Base-by-base conservation (phyloP, 2,888 invertebrate genomes). In the Aleiodes alternator region DNA sequence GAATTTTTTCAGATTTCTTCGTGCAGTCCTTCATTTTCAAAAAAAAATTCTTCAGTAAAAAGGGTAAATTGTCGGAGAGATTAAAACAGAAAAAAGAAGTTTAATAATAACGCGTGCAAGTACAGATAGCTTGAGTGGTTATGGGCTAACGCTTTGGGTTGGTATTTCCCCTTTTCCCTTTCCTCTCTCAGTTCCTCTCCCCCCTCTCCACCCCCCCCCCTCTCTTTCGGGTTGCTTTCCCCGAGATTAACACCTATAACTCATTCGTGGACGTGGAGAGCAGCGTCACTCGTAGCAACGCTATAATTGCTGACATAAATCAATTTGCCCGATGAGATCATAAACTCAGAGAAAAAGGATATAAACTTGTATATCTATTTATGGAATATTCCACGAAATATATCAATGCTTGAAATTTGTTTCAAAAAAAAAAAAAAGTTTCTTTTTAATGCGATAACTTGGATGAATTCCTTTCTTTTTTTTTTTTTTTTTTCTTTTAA, bases 261-360 rank as follows among this genome's bases (percentile, higher is more conserved):
- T 88, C 88, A 88, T 87, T 86, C 86, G 79, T 78, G 83, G 85
- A 88, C 86, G 84, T 85, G 86, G 79, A 85, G 74, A 86, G 86
- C 68, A 29, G 64, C 87, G 87, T 88, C 87, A 87, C 86, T 87
- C 85, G 84, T 84, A 85, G 86, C 86, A 83, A 83, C 84, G 88
- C 87, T 85, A 88, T 89, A 89, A 89, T 89, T 89, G 88, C 88
- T 86, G 87, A 84, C 88, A 88, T 89, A 89, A 89, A 89, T 89
- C 89, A 89, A 88, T 89, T 68, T 87, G 88, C 74, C 84, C 86
- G 88, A 88, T 88, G 89, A 89, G 88, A 89, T 89, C 89, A 89
- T 89, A 89, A 89, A 88, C 88, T 86, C 86, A 83, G 84, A 84
- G 68, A 68, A 43, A 34, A 59, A 85, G 87, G 86, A 88, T 88